Percentiles rank a stretch among this genome's conserved stretches.
phyloP scores from a whole-genome alignment of 1,140 invertebrate genomes.

The Cyrtorhinus lividipennis region DNA sequence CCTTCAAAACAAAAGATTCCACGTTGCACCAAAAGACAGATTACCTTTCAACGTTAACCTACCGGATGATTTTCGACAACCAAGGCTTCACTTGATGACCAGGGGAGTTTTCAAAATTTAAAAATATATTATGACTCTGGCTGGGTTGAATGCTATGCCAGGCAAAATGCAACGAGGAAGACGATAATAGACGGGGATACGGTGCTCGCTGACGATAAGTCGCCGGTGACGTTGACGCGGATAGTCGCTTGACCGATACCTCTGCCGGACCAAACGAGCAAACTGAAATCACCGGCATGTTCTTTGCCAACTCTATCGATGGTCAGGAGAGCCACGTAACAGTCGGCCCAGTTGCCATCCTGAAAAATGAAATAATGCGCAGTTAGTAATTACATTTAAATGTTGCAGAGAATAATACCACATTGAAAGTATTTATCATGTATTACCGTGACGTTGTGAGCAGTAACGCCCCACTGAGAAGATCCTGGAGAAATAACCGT shows the following conservation, averaged over 20 bases:
- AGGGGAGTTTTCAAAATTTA: too few relatives aligned
- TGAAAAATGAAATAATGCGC: too few relatives aligned
- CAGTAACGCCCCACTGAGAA: slow-evolving; percentile 34
- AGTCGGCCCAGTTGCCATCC: slow-evolving; percentile 23
- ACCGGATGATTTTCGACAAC: too few relatives aligned
- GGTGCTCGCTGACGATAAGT: neutral
- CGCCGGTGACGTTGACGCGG: slow-evolving; percentile 21
- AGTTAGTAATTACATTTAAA: too few relatives aligned
- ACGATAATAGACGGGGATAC: neutral
- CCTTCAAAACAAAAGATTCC: too few relatives aligned
- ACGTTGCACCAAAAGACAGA: too few relatives aligned
- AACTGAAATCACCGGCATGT: slow-evolving; percentile 22
- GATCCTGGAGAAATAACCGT: slow-evolving; percentile 38
- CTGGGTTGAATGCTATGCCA: slow-evolving; percentile 6
- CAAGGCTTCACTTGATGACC: too few relatives aligned
- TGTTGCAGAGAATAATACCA: neutral
- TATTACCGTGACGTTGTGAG: slow-evolving; percentile 40
- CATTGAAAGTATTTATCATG: too few relatives aligned
- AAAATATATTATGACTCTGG: too few relatives aligned
- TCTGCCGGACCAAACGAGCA: slow-evolving; percentile 23
- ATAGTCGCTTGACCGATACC: slow-evolving; percentile 22
- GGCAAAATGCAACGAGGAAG: neutral
- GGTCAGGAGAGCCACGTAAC: slow-evolving; percentile 18
- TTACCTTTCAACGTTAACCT: too few relatives aligned
- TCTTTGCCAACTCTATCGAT: slow-evolving; percentile 10